phyloP scores from a whole-genome alignment of 2,113 vertebrate species.

The human (Homo sapiens) region DNA sequence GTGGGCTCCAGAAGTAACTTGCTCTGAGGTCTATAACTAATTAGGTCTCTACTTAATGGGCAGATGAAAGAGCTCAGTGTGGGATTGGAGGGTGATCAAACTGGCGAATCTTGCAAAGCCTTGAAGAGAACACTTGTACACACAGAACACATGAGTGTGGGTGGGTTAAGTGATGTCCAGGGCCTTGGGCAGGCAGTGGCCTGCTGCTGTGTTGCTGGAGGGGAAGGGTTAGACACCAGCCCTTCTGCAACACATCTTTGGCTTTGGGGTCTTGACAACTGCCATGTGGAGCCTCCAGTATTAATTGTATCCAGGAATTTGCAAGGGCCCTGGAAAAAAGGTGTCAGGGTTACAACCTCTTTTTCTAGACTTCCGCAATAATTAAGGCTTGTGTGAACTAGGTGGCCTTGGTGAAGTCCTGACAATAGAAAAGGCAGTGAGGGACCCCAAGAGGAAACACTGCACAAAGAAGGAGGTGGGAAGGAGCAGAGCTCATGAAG shows the following conservation, averaged over 20 bases:
- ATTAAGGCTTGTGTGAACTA: not conserved
- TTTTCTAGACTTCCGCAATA: not conserved
- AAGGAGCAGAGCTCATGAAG: not conserved
- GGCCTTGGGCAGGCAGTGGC: not conserved
- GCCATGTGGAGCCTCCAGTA: fast-evolving
- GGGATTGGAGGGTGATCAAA: not conserved
- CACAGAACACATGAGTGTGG: not conserved
- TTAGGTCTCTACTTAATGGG: not conserved
- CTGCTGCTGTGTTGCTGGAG: not conserved
- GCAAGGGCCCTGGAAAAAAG: not conserved
- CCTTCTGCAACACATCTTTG: not conserved
- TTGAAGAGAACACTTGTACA: not conserved
- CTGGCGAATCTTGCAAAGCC: not conserved
- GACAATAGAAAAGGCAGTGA: not conserved
- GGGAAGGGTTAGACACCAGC: not conserved
- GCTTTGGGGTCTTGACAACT: not conserved
- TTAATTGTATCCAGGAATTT: not conserved
- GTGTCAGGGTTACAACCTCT: not conserved
- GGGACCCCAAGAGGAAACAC: not conserved
- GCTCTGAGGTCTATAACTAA: not conserved
- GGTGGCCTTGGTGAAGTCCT: not conserved
- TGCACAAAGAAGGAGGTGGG: not conserved
- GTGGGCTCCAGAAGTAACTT: not conserved
- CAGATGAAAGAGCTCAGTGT: not conserved
- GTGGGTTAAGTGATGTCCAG: not conserved